These are phyloP conservation scores for Thunnus thynnus DNA, from an alignment of 2,113 vertebrate species.

Conservation along the genomic window DNA sequence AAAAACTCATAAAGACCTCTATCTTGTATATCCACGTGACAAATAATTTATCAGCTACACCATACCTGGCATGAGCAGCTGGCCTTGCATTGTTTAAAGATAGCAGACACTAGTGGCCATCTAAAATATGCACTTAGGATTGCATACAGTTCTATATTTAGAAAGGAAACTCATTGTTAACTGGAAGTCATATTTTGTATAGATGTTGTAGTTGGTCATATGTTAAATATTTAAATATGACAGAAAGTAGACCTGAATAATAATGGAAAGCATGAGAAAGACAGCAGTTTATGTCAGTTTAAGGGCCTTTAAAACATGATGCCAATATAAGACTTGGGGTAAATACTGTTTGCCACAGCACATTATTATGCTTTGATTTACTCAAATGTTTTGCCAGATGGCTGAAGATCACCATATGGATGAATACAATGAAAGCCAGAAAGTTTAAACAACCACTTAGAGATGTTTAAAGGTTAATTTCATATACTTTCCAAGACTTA, in stretches of 20 bases:
- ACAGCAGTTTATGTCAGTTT: no score
- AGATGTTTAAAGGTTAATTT: slow-evolving; percentile 70
- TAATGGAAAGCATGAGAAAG: slow-evolving; percentile 13
- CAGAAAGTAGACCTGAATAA: not conserved
- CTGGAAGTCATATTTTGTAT: not conserved
- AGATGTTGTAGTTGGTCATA: not conserved
- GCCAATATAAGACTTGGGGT: slow-evolving; percentile 11
- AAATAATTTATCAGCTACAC: slow-evolving; percentile 19
- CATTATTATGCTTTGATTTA: slow-evolving; percentile 30
- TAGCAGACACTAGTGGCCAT: slow-evolving; percentile 1
- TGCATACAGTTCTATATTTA: not conserved
- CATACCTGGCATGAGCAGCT: slow-evolving; percentile 13
- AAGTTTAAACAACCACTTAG: slow-evolving; percentile 48
- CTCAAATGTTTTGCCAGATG: slow-evolving; percentile 50
- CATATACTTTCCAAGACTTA: slow-evolving; percentile 57
- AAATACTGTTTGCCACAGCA: slow-evolving; percentile 38
- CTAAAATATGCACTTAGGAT: not conserved
- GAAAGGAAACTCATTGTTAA: slow-evolving; percentile 1
- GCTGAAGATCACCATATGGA: slow-evolving; percentile 33
- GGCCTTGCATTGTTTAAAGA: slow-evolving; percentile 35
- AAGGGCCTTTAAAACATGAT: not conserved
- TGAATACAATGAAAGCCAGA: slow-evolving; percentile 58
- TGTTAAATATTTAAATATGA: not conserved
- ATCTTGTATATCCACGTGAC: slow-evolving; percentile 5
- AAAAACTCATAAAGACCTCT: slow-evolving; percentile 17